Evolutionary conservation across 2,113 vertebrate species (phyloP), one percentile per base, ranked within the genome.

Genomic region (Passer montanus): DNA sequence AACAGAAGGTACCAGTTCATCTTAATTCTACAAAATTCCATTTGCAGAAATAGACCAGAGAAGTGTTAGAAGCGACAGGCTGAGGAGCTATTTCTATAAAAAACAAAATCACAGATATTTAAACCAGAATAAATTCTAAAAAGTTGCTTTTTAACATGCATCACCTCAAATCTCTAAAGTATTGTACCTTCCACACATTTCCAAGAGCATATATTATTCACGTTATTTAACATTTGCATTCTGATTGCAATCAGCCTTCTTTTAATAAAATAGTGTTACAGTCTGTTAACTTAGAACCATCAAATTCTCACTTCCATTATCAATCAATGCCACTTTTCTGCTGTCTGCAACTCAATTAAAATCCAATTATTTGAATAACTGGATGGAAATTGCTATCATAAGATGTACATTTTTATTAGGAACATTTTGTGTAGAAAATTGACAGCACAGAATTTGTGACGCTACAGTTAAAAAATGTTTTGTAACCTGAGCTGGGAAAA

Each of bases 221-320:
- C 44, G 75, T 91, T 75, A 84, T 79, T 95, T 80, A 96, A 91
- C 77, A 85, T 88, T 81, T 79, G 49, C 63, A 60, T 84, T 84
- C 89, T 91, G 91, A 97, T 79, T 97, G 94, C 92, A 97, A 97
- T 96, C 91, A 97, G 73, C 68, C 68, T 94, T 90, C 85, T 97
- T 97, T 92, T 91, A 97, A 47, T 86, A 96, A 95, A 94, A 95
- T 66, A 94, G 72, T 9, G 41, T 70, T 73, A 85, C 56, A 93
- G 67, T 70, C 84, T 67, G 47, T 60, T 93, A 88, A 82, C 88
- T 72, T 86, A 77, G 75, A 82, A 80, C 41, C 68, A 91, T 84
- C 94, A 87, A 93, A 77, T 35, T 69, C 31, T 83, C 2, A 2
- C 64, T 83, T 90, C 68, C 46, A 79, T 92, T 83, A 95, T 93